Evolutionary conservation across 1,140 invertebrate genomes (phyloP), one percentile per base, ranked within the genome.

Genomic region (Archivesica marissinica): DNA sequence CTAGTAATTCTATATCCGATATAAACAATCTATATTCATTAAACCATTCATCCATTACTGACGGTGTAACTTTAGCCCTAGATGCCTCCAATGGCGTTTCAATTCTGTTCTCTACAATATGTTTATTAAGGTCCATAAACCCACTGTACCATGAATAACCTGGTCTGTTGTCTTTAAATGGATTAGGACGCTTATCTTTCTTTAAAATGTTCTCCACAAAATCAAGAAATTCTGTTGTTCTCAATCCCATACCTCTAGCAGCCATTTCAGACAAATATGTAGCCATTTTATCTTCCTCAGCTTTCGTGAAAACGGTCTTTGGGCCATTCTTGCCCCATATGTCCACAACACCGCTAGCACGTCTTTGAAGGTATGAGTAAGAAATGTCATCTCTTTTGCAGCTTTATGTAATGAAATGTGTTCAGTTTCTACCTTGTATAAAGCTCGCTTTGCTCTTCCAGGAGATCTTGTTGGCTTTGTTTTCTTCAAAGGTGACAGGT

Each of bases 231-330:
- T 87, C 86, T 20, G 28, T 23, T 54, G 75, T 56, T 68, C 52
- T 72, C 17, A 87, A 61, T 7, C 86, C 80, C 86, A 87, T 87
- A 47, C 86, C 81, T 25, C 86, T 30, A 20, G 74, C 17, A 28
- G 74, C 86, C 86, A 87, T 87, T 80, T 85, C 81, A 38, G n/a
- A 30, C n/a, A 78, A 52, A 64, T 56, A 87, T n/a, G 33, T 25
- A n/a, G 81, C 64, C 81, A 85, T 87, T 11, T 25, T 50, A 68
- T 84, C 70, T 66, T 87, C 76, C 38, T 87, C 86, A 25, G 23
- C 0, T 44, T 38, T 13, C 23, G 13, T 79, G 38, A 87, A 87
- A 28, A 85, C 39, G 39, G 68, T 75, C 30, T 2, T 4, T 30
- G 81, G 81, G 6, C 86, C 81, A 39, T 80, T 85, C 41, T 50